Evolutionary conservation across 2,888 invertebrate species (phyloP), one percentile per base, ranked within the genome.

Genomic region (Drosophila emarginata): DNA sequence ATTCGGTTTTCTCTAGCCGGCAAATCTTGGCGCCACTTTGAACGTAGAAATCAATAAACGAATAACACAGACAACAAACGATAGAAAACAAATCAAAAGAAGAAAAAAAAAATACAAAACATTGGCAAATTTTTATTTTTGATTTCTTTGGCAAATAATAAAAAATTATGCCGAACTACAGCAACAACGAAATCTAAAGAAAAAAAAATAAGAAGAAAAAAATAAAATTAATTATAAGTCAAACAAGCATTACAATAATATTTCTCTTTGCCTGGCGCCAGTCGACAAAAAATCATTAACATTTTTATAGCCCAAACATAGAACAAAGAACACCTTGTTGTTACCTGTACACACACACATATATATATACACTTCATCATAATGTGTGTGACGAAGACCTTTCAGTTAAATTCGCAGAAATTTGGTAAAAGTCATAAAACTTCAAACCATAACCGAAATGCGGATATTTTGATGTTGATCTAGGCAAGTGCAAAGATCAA

Each of bases 261-360:
- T 81, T 54, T 45, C 72, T 69, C 69, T 59, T 56, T 79, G 87
- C 78, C 80, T 87, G 87, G 87, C 87, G 87, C 87, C 87, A 87
- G 87, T 82, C 89, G 87, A 89, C 84, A 89, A 77, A 78, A 87
- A 87, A 81, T 78, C 89, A 89, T 89, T 89, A 87, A 85, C 87
- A 88, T 88, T 88, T 87, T 87, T 87, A 89, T 87, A 82, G 79
- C 77, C 74, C 85, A 81, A 65, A 72, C 85, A 72, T 56, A 81
- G 81, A 88, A 87, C 88, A 84, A 88, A 88, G 87, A 84, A 75
- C 85, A 84, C 85, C 77, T 73, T 70, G 75, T 74, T 85, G 78
- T 86, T 86, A 84, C 88, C 88, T 88, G 83, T 54, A 56, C 71
- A 61, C 54, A 39, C 57, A 39, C 23, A 60, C 66, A 65, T 69